Evolutionary conservation across 2,797 vertebrate species (phyloP).

Genomic region (Coracias cyanogaster): DNA sequence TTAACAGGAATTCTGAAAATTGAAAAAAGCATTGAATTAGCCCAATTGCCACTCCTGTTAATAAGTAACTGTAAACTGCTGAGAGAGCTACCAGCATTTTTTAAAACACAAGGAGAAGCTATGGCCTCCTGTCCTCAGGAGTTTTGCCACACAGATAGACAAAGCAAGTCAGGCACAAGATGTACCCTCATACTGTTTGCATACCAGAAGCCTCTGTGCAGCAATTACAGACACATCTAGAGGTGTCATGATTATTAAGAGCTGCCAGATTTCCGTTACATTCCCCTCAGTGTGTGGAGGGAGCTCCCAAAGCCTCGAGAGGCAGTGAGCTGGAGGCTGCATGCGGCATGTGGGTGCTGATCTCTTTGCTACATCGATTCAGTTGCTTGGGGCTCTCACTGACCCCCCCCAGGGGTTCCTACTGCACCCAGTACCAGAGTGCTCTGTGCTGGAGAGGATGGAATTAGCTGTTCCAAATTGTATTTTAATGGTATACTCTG

Average conservation of each 20-base stretch:
- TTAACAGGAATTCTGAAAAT: neutral
- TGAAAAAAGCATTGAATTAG: neutral
- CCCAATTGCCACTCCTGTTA: neutral
- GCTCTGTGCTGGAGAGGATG: neutral
- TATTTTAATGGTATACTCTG: neutral
- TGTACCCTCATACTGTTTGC: conserved; percentile 17
- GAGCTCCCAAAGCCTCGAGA: conserved; percentile 30
- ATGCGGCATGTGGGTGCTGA: neutral
- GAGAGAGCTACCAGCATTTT: neutral
- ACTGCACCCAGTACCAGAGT: accelerated
- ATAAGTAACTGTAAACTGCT: neutral
- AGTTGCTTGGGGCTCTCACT: accelerated
- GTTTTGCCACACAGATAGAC: neutral
- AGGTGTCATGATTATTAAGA: conserved; percentile 51
- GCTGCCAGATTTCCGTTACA: conserved; percentile 61
- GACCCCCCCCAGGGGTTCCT: neutral
- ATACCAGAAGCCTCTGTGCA: conserved; percentile 43
- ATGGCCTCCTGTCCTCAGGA: neutral
- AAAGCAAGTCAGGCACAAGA: conserved; percentile 1
- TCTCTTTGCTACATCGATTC: neutral
- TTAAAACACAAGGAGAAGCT: neutral
- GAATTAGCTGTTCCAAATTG: neutral
- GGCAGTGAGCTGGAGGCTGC: neutral
- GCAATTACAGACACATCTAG: conserved; percentile 45
- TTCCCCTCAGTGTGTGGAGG: conserved; percentile 28